Base-by-base conservation (phyloP, 1,140 invertebrate species). In the Cheumatopsyche charites region DNA sequence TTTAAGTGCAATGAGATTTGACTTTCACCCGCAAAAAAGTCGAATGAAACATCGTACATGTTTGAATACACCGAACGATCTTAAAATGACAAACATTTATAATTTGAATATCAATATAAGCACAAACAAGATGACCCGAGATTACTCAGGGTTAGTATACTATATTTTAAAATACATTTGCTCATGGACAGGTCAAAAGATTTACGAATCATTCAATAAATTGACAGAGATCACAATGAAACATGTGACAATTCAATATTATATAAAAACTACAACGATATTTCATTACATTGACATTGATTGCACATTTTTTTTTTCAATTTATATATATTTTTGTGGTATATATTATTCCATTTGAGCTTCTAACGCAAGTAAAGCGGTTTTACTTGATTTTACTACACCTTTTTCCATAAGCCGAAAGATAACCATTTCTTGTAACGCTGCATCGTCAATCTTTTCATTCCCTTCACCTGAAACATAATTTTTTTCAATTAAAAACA, bases 381-480 rank as follows among this genome's bases (percentile, higher is more conserved):
- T 1, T 12, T 67, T n/a, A n/a, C n/a, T 9, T 47, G n/a, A 9
- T 4, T 36, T 55, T 1, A 15, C 21, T 66, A 47, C 42, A 49
- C 19, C 23, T 58, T 68, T 68, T 43, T 43, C 25, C 43, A 15
- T 11, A 52, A 43, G 26, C 43, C n/a, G 17, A 52, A 43, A 19
- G 29, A 17, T 15, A 58, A 58, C 58, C 52, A 70, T 61, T 43
- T 41, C n/a, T 5, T 62, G 12, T 21, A 23, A 47, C 25, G 70
- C 6, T 36, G 41, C 19, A 21, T 61, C n/a, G 25, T 21, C 41
- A 26, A 52, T 17, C 58, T 19, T 36, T 42, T 71, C 36, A 67
- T 29, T 75, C 70, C 72, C 72, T 76, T 76, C 75, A 76, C 75
- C 75, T 76, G 72, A 21, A 75, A 73, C 11, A 42, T 29, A 62